Evolutionary conservation across 2,888 invertebrate genomes (phyloP), one percentile per base, ranked within the genome.

Genomic region (Bursaphelenchus okinawaensis): DNA sequence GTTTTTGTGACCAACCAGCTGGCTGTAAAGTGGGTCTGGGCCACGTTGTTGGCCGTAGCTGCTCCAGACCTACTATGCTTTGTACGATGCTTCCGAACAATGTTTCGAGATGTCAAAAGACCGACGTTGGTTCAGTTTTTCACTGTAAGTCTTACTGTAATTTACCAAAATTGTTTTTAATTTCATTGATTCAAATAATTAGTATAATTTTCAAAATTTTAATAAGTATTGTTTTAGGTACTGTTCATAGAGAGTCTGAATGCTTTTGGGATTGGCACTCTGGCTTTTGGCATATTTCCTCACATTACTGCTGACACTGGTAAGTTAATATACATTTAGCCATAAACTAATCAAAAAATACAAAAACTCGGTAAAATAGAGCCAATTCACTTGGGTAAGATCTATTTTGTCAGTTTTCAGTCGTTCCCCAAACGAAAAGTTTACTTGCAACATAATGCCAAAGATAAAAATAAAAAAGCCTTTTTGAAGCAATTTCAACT

Each of bases 251-350:
- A 96, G 85, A 90, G 91, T 3, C 86, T 91, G 58, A 92, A 93
- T 82, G 90, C 91, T 0, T 86, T 91, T 65, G 96, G 96, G 28
- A 85, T 93, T 72, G 91, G 90, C 0, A 83, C 94, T 51, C 87
- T 96, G 72, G 89, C 92, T 79, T 92, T 93, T 83, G 88, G 89
- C 69, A 89, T 95, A 55, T 86, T 96, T 58, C 95, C 96, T 0
- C 90, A 92, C 82, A 84, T 95, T 74, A 93, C 96, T 84, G 91
- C 92, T 6, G 90, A 94, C 63, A 91, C 92, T 84, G 94, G 93
- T 52, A 54, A 19, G 54, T 26, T 31, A 12, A n/a, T n/a, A n/a
- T n/a, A n/a, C n/a, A n/a, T n/a, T n/a, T n/a, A n/a, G n/a, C n/a
- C n/a, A n/a, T n/a, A n/a, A n/a, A n/a, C n/a, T n/a, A n/a, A n/a